Evolutionary conservation across 2,888 invertebrate genomes (phyloP), one percentile per base, ranked within the genome.

Genomic region (Meteorus cinctellus): DNA sequence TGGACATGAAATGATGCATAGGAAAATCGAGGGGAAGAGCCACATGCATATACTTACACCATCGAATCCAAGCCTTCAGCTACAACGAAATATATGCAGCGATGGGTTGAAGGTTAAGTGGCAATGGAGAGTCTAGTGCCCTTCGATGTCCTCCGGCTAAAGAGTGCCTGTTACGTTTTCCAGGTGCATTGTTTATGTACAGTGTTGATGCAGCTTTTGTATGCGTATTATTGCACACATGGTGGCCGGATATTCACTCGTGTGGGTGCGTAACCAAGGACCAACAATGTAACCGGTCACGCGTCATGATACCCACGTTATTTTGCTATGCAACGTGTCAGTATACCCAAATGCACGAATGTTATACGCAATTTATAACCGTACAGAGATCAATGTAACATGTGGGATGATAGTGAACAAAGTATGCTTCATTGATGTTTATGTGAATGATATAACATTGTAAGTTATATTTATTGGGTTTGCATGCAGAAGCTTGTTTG

Each of bases 81-180:
- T 85, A 85, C 81, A 83, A 82, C 82, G 84, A 87, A 88, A 88
- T 88, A 87, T 88, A 88, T 85, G 86, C 83, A 85, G 84, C 74
- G 84, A 79, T 81, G 83, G 87, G 87, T 87, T 86, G 86, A 80
- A 85, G 88, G 88, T 88, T 88, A 88, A 88, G 88, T 88, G 87
- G 86, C 81, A 51, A 72, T 76, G 51, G 60, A 77, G 74, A 74
- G 77, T 80, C 79, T 79, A 79, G 76, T 75, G 45, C 74, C 68
- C 63, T 62, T 48, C 71, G 68, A 19, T 70, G 62, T 78, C 69
- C 65, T 74, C 51, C 60, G 70, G 34, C 68, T 48, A 55, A 66
- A 66, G 60, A 60, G 24, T 69, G 73, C 72, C 79, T 76, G 80
- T 79, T 80, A 81, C 80, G 77, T 80, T 79, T 79, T 78, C 80